Evolutionary conservation across 2,113 vertebrate species (phyloP).

Genomic region (Blennius ocellaris): DNA sequence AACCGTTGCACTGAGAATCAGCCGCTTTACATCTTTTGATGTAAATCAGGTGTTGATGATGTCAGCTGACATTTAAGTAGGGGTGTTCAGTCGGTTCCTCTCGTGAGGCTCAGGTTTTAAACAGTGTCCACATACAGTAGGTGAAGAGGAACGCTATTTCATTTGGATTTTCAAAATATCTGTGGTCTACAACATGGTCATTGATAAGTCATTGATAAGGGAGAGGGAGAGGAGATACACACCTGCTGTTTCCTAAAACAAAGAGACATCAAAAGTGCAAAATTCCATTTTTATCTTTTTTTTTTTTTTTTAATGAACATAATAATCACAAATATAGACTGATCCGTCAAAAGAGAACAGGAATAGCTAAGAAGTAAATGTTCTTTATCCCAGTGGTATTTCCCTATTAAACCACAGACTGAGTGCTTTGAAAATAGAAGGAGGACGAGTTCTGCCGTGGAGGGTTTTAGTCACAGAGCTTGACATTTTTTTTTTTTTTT

Average conservation of each 20-base stretch:
- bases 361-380: conserved; percentile 31
- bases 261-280: background rate
- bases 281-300: background rate
- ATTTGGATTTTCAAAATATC: no score
- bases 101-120: conserved; percentile 11
- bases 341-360: conserved; percentile 8
- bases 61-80: conserved; percentile 3
- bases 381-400: conserved; percentile 31
- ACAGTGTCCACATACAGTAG: background rate
- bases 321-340: conserved; percentile 12
- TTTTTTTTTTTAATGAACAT: background rate
- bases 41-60: conserved; percentile 20
- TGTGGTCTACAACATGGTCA: no score
- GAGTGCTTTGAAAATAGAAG: conserved; percentile 8
- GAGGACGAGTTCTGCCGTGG: conserved; percentile 5
- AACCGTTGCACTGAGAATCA: conserved; percentile 11
- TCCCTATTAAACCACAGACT: conserved; percentile 33
- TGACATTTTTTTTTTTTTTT: conserved; percentile 16
- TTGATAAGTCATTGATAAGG: background rate
- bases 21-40: conserved; percentile 20
- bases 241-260: no score
- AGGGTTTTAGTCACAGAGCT: conserved; percentile 34
- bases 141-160: no score
- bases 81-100: conserved; percentile 19
- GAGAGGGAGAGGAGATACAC: no score